A percentile compares a stretch with the other conserved stretches of the same genome.
Conservation (phyloP, 2,113 vertebrate species). For the Pseudopodoces humilis region DNA sequence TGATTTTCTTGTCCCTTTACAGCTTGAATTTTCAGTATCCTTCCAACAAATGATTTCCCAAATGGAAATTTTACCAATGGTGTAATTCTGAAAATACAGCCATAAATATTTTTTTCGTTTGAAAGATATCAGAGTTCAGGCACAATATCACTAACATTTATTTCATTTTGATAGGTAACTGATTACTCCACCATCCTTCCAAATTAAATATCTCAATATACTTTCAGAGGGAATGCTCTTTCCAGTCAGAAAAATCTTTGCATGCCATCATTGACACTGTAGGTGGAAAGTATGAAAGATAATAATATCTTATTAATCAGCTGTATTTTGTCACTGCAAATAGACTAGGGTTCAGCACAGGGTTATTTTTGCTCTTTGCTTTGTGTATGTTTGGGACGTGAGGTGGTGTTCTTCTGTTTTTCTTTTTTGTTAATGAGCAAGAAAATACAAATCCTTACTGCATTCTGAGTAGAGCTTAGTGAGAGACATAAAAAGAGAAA, state of each 20-base stretch:
- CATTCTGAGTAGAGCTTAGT: background rate
- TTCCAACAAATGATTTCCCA: slow-evolving; percentile 8
- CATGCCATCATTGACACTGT: background rate
- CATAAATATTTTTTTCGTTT: background rate
- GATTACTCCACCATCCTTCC: background rate
- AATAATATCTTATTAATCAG: background rate
- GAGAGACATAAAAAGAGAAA: background rate
- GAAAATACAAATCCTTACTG: background rate
- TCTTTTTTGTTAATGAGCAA: background rate
- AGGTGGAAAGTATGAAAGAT: background rate
- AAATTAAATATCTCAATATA: background rate
- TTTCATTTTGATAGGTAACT: slow-evolving; percentile 4
- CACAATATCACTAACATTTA: background rate
- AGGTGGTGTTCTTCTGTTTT: background rate
- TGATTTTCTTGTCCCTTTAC: slow-evolving; percentile 1
- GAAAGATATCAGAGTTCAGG: background rate
- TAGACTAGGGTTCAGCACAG: background rate
- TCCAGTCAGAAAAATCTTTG: background rate
- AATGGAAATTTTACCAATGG: background rate
- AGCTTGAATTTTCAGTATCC: background rate
- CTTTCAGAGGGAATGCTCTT: background rate
- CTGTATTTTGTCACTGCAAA: background rate
- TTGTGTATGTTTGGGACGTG: background rate
- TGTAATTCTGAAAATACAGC: background rate
- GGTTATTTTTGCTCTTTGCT: background rate